These are phyloP conservation scores for Crotalus horridus DNA, from an alignment of 2,113 vertebrate species.

Conservation along the genomic window DNA sequence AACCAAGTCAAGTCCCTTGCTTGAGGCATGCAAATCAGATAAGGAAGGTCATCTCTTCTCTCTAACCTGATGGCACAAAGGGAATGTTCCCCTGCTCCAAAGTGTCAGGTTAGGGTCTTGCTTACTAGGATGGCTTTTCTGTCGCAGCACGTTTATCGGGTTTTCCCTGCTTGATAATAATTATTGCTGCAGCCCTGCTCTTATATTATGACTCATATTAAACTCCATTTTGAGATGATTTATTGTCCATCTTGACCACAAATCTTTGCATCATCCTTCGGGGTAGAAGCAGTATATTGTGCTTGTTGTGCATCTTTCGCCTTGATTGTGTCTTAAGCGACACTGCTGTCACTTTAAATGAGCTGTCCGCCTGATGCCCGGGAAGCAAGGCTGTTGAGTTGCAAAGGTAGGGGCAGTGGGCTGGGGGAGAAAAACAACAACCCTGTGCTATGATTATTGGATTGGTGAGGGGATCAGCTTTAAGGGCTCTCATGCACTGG, in stretches of 20 bases:
- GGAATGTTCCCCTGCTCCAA: background rate
- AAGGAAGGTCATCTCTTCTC: background rate
- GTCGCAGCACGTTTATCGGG: background rate
- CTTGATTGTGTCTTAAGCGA: background rate
- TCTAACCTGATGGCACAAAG: background rate
- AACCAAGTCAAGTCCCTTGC: background rate
- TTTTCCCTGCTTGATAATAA: background rate
- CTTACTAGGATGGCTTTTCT: background rate
- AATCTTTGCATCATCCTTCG: background rate
- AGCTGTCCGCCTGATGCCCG: background rate
- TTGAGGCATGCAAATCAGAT: background rate
- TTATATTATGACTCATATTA: background rate
- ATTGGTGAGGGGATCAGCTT: background rate
- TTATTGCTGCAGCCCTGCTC: background rate
- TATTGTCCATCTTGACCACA: background rate
- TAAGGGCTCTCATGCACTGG: background rate
- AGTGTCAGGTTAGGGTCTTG: background rate
- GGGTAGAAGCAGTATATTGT: background rate
- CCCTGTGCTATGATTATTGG: background rate
- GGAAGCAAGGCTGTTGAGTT: slow-evolving; percentile 13
- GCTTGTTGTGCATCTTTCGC: slow-evolving; percentile 10
- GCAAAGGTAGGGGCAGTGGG: background rate
- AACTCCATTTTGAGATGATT: background rate
- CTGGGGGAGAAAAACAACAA: too few species aligned
- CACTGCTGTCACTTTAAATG: background rate